A percentile compares a stretch with the other conserved stretches of the same genome.
phyloP scores from a whole-genome alignment of 1,140 invertebrate genomes.

The Cepaea nemoralis region DNA sequence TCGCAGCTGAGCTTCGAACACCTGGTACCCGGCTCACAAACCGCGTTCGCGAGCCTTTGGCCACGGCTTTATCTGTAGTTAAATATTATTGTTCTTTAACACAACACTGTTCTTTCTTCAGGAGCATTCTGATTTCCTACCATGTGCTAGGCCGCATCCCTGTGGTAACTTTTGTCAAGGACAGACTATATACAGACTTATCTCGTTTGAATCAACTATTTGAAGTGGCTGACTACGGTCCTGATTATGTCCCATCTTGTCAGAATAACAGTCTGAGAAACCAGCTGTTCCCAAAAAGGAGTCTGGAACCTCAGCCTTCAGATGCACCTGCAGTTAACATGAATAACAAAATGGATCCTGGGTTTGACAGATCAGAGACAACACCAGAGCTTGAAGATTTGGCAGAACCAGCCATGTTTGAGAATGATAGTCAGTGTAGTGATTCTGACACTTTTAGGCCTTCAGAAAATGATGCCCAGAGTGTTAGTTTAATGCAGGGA shows the following conservation, averaged over 20 bases:
- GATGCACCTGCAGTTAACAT: not conserved
- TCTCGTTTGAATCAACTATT: slow-evolving; percentile 10
- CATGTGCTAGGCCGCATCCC: slow-evolving; percentile 37
- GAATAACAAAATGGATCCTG: not conserved
- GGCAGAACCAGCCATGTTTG: not conserved
- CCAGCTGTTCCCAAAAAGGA: no score
- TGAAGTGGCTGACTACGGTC: slow-evolving; percentile 34
- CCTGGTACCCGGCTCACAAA: no score
- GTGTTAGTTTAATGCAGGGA: not conserved
- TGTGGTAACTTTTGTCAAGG: slow-evolving; percentile 24
- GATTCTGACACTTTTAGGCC: not conserved
- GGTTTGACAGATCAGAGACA: not conserved
- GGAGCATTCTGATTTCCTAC: slow-evolving; percentile 36
- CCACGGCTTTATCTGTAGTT: no score
- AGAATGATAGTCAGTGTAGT: no score
- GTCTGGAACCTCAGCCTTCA: not conserved
- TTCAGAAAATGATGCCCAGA: not conserved
- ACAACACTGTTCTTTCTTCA: not conserved
- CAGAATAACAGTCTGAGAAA: not conserved
- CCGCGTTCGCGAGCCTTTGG: no score
- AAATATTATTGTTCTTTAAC: no score
- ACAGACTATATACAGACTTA: not conserved
- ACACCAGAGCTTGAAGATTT: not conserved
- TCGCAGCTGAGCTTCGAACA: no score
- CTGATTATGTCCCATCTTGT: slow-evolving; percentile 20